Percentiles rank a stretch among this genome's conserved stretches.
Evolutionary conservation across 2,797 vertebrate species (phyloP).

Genomic region (Phrynocephalus forsythii): DNA sequence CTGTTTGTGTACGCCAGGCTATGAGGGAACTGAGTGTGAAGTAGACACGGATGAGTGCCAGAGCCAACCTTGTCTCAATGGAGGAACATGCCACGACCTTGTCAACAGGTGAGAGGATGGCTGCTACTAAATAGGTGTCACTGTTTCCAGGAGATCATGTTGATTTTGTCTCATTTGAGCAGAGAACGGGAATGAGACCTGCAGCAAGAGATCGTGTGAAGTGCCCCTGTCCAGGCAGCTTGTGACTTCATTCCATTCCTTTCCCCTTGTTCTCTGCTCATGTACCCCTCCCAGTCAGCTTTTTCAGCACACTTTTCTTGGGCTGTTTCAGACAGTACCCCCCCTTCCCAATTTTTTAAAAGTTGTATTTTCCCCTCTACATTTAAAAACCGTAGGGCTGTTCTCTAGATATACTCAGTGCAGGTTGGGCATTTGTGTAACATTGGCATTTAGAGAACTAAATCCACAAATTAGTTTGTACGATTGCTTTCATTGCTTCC

Average conservation of each 20-base stretch:
- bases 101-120: slow-evolving; percentile 84
- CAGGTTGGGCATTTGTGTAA: neutral
- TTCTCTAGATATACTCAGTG: neutral
- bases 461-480: neutral
- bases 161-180: too few relatives aligned
- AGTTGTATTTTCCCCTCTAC: too few relatives aligned
- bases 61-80: slow-evolving; percentile 86
- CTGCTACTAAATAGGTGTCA: too few relatives aligned
- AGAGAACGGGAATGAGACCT: neutral
- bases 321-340: neutral
- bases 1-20: slow-evolving; percentile 88
- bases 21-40: slow-evolving; percentile 87
- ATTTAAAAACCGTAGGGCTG: too few relatives aligned
- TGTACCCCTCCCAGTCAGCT: too few relatives aligned
- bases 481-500: neutral
- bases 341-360: neutral
- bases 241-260: neutral
- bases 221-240: neutral
- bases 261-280: neutral
- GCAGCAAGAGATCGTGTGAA: neutral
- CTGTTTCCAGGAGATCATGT: neutral
- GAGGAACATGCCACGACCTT: slow-evolving; percentile 85
- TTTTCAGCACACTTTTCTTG: too few relatives aligned
- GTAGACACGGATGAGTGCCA: slow-evolving; percentile 90
- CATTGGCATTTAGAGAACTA: neutral